Base-by-base conservation (phyloP, 1,140 invertebrate species). In the Ctenoplectra terminalis region DNA sequence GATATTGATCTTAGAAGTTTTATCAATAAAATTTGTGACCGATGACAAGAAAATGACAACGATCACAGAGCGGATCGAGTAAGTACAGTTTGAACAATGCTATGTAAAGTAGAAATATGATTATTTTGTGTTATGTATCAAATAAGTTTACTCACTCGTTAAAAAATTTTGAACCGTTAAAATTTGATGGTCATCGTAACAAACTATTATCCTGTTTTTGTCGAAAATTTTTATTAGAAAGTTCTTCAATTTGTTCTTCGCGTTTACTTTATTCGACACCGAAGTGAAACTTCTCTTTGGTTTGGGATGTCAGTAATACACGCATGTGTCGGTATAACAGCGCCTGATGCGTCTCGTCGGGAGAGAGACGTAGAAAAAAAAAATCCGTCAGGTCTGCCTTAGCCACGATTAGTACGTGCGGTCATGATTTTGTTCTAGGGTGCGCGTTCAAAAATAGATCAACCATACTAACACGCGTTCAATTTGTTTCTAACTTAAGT, bases 341-440 rank as follows among this genome's bases (percentile, higher is more conserved):
- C 26, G 23, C 15, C 58, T 60, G 20, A 6, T 13, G 17, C 13
- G 23, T 20, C 43, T 31, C 6, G 54, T 13, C 23, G 23, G 31
- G 37, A 64, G 66, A 66, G 58, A 56, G n/a, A 50, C n/a, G 23
- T 61, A 46, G n/a, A 46, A 58, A n/a, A 70, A 83, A 29, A 52
- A 52, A 31, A 40, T 13, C n/a, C 20, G 70, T 23, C 58, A 20
- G 15, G 6, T 56, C 81, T 31, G 50, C 67, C 37, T 87, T 34
- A 87, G 86, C 54, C 81, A 76, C 54, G 75, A 84, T 46, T 71
- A 61, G 76, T 74, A 67, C 87, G 86, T 79, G 52, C 40, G 69
- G 82, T 87, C 86, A 87, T 81, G 86, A 82, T 74, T 64, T 29
- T 69, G 64, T 81, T 60, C 81, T 82, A 72, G 73, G 56, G 72